These are phyloP conservation scores for Masticophis lateralis DNA, from an alignment of 2,797 vertebrate genomes.

Conservation along the genomic window DNA sequence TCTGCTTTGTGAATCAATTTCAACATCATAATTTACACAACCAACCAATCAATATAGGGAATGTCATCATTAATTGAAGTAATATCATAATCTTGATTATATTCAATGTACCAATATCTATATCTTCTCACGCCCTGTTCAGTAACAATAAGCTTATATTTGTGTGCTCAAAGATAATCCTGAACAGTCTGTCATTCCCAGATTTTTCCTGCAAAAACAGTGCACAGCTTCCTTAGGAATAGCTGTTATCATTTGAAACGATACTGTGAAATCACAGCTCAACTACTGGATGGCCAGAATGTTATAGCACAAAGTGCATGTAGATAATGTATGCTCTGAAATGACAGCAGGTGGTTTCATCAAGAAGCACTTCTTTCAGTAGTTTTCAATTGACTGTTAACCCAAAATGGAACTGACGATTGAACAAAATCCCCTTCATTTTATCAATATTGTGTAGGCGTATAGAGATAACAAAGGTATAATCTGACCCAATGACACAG, in stretches of 20 bases:
- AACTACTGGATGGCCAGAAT: neutral
- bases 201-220: neutral
- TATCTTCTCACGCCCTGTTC: conserved; percentile 18
- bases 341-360: neutral
- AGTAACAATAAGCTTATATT: conserved; percentile 10
- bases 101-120: neutral
- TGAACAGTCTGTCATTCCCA: neutral
- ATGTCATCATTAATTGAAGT: neutral
- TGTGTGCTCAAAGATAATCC: neutral
- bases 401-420: neutral
- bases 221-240: neutral
- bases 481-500: neutral
- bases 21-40: neutral
- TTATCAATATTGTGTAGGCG: neutral
- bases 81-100: too few relatives aligned
- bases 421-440: neutral
- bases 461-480: neutral
- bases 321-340: neutral
- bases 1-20: neutral
- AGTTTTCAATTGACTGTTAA: neutral
- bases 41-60: neutral
- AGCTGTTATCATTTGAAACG: neutral
- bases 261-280: neutral
- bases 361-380: neutral
- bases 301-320: neutral